phyloP scores from a whole-genome alignment of 2,797 vertebrate genomes.

The Hoplostethus mediterraneus region DNA sequence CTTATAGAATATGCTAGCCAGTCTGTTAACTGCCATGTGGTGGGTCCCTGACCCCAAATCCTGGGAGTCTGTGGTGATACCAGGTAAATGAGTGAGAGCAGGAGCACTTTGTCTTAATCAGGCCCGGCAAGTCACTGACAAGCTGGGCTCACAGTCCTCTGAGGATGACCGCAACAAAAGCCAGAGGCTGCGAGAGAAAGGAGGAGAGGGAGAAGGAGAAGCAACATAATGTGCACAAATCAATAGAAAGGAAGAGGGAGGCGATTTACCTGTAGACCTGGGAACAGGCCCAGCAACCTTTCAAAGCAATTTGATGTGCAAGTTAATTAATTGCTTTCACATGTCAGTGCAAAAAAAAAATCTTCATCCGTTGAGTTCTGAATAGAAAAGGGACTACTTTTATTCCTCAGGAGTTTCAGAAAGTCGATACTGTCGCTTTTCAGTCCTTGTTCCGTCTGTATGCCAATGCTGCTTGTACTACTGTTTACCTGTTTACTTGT shows the following conservation, averaged over 20 bases:
- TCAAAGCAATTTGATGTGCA: constrained; percentile 17
- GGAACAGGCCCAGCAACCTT: constrained; percentile 29
- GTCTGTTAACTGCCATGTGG: neutral
- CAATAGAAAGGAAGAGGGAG: constrained; percentile 21
- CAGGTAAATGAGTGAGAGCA: constrained; percentile 34
- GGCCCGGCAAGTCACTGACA: constrained; percentile 41
- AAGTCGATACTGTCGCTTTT: constrained; percentile 4
- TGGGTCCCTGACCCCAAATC: constrained; percentile 13
- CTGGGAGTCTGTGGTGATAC: constrained; percentile 6
- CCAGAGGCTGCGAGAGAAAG: constrained; percentile 10
- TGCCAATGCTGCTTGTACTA: constrained; percentile 1
- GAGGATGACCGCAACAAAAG: constrained; percentile 31
- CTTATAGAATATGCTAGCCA: neutral
- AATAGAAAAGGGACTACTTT: neutral
- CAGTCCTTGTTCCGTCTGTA: neutral
- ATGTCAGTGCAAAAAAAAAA: neutral
- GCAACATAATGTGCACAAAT: constrained; percentile 46
- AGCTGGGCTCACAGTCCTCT: constrained; percentile 36
- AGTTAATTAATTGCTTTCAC: constrained; percentile 34
- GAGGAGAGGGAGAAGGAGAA: constrained; percentile 6
- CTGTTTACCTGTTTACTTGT: constrained; percentile 21
- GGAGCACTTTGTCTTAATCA: constrained; percentile 45
- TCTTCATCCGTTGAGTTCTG: neutral
- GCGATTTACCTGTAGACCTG: constrained; percentile 24
- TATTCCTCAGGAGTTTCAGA: neutral